These are phyloP conservation scores for Bombus balteatus DNA, from an alignment of 1,140 invertebrate species.

Conservation along the genomic window DNA sequence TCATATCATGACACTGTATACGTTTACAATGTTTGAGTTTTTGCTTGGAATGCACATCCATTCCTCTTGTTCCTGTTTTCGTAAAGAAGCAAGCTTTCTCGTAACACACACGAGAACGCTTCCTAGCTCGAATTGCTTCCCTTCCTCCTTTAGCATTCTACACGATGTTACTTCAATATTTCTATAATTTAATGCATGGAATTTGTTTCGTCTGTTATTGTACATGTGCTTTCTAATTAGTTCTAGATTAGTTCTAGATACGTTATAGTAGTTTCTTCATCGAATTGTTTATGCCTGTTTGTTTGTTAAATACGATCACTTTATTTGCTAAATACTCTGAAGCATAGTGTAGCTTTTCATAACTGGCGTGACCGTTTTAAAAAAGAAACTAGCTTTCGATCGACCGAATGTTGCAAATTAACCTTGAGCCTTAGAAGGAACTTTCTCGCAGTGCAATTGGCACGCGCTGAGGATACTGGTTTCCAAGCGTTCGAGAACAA, in stretches of 20 bases:
- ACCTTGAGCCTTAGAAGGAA: conserved; percentile 37
- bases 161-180: neutral
- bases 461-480: neutral
- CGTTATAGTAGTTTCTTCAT: neutral
- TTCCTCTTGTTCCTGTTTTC: neutral
- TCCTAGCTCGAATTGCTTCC: too few relatives aligned
- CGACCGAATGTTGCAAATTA: conserved; percentile 27
- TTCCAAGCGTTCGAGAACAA: neutral
- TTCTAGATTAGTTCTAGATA: neutral
- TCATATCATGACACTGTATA: neutral
- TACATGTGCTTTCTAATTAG: neutral
- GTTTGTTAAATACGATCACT: neutral
- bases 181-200: neutral
- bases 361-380: neutral
- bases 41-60: neutral
- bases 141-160: too few relatives aligned
- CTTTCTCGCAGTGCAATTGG: conserved; percentile 24
- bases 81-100: neutral
- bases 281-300: neutral
- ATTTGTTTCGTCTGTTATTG: neutral
- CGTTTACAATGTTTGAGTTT: neutral
- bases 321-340: neutral
- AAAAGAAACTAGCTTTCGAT: conserved; percentile 39
- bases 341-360: neutral
- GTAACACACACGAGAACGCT: too few relatives aligned